Evolutionary conservation across 2,888 invertebrate genomes (phyloP).

Genomic region (Resseliella maxima): DNA sequence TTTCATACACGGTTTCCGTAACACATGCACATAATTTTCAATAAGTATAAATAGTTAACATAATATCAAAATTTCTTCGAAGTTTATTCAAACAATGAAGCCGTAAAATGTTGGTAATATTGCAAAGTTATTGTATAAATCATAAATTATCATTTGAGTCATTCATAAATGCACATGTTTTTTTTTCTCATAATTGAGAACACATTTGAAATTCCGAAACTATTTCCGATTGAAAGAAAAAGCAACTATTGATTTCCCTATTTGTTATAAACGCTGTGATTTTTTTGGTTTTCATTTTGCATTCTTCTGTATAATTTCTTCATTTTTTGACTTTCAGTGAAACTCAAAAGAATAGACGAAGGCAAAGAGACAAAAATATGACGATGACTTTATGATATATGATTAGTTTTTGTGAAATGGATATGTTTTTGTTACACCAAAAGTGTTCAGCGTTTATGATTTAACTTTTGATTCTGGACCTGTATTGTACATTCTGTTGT

Average conservation of each 20-base stretch:
- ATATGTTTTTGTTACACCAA: neutral
- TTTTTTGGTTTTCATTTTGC: neutral
- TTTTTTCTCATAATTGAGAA: neutral
- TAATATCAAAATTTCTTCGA: neutral
- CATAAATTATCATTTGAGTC: too few relatives aligned
- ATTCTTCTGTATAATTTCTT: neutral
- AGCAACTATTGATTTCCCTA: neutral
- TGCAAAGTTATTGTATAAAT: slow-evolving; percentile 11
- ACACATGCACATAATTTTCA: neutral
- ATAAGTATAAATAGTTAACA: neutral
- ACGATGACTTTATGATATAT: slow-evolving; percentile 40
- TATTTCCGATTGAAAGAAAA: neutral
- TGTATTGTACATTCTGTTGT: neutral
- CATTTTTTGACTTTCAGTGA: neutral
- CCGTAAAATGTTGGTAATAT: neutral
- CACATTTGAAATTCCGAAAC: neutral
- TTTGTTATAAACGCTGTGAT: slow-evolving; percentile 29
- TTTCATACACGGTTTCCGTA: neutral
- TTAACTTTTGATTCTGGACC: slow-evolving; percentile 11
- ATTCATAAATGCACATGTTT: slow-evolving; percentile 32
- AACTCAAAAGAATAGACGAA: neutral
- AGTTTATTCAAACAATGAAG: slow-evolving; percentile 2
- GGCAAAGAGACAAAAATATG: slow-evolving; percentile 8
- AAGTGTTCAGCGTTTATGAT: neutral
- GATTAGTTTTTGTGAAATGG: slow-evolving; percentile 46